Conservation (phyloP, 2,888 invertebrate species). For the Drosophila fungiperda region DNA sequence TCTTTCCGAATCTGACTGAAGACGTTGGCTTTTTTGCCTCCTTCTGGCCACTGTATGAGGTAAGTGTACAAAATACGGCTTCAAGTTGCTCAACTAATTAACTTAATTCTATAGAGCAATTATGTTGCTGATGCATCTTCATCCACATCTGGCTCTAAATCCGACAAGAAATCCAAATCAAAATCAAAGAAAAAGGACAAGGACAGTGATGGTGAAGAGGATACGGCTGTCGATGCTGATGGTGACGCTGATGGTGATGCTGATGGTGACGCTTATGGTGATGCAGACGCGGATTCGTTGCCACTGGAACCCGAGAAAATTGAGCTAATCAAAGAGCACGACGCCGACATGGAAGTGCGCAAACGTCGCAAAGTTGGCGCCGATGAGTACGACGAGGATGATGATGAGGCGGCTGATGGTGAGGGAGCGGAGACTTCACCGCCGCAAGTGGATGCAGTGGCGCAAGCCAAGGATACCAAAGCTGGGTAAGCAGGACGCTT, state of each 20-base stretch:
- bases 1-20: slow-evolving; percentile 99
- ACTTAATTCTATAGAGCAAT: slow-evolving; percentile 87
- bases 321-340: slow-evolving; percentile 84
- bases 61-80: slow-evolving; percentile 90
- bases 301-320: slow-evolving; percentile 83
- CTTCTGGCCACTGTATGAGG: slow-evolving; percentile 98
- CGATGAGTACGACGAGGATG: slow-evolving; percentile 68
- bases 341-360: slow-evolving; percentile 82
- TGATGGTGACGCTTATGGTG: slow-evolving; percentile 89
- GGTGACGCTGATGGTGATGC: slow-evolving; percentile 89
- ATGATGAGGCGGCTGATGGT: slow-evolving; percentile 42
- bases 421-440: slow-evolving; percentile 20
- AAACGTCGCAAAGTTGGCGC: slow-evolving; percentile 78
- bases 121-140: slow-evolving; percentile 88
- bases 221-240: slow-evolving; percentile 81
- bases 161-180: slow-evolving; percentile 87
- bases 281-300: slow-evolving; percentile 78
- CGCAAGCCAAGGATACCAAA: slow-evolving; percentile 76
- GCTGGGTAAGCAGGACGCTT: slow-evolving; percentile 78
- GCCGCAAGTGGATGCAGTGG: slow-evolving; percentile 26
- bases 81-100: background rate
- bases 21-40: slow-evolving; percentile 99
- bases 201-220: slow-evolving; percentile 92
- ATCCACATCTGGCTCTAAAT: slow-evolving; percentile 85
- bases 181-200: slow-evolving; percentile 88